phyloP scores from a whole-genome alignment of 2,797 vertebrate species.

The Channa striata region DNA sequence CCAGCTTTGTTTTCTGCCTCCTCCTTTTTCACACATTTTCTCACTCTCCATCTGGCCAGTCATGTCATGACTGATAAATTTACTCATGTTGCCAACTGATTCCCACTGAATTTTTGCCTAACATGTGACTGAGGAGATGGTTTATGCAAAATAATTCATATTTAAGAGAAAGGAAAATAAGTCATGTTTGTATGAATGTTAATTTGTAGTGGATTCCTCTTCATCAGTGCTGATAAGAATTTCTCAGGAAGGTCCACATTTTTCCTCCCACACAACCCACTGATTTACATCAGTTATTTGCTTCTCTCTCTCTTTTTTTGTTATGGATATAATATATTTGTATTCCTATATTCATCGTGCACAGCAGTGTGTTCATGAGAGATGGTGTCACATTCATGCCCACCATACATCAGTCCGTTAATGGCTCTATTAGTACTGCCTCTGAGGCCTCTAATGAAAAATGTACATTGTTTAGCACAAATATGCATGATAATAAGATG shows the following conservation, averaged over 20 bases:
- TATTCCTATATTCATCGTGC: slow-evolving; percentile 63
- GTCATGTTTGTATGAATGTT: slow-evolving; percentile 44
- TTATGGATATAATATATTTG: slow-evolving; percentile 50
- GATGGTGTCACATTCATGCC: slow-evolving; percentile 81
- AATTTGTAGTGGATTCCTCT: slow-evolving; percentile 37
- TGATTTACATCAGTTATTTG: slow-evolving; percentile 50
- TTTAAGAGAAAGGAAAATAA: slow-evolving; percentile 23
- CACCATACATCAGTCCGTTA: slow-evolving; percentile 82
- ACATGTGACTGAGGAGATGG: slow-evolving; percentile 31
- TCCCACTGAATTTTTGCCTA: slow-evolving; percentile 37
- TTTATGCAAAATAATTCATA: slow-evolving; percentile 49
- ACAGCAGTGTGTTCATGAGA: slow-evolving; percentile 35
- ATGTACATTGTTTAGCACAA: slow-evolving; percentile 85
- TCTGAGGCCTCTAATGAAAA: slow-evolving; percentile 81
- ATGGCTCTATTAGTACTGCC: slow-evolving; percentile 85
- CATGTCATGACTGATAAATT: slow-evolving; percentile 47
- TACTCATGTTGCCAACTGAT: slow-evolving; percentile 41
- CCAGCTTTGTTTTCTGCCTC: slow-evolving; percentile 33
- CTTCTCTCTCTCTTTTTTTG: slow-evolving; percentile 41
- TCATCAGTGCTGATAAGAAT: slow-evolving; percentile 23
- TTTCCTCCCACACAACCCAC: slow-evolving; percentile 27
- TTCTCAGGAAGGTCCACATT: slow-evolving; percentile 27
- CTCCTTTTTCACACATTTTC: slow-evolving; percentile 40
- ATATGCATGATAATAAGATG: slow-evolving; percentile 85
- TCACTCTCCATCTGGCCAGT: slow-evolving; percentile 59